Base-by-base conservation (phyloP, 2,113 vertebrate species). In the Pterocles orientalis region DNA sequence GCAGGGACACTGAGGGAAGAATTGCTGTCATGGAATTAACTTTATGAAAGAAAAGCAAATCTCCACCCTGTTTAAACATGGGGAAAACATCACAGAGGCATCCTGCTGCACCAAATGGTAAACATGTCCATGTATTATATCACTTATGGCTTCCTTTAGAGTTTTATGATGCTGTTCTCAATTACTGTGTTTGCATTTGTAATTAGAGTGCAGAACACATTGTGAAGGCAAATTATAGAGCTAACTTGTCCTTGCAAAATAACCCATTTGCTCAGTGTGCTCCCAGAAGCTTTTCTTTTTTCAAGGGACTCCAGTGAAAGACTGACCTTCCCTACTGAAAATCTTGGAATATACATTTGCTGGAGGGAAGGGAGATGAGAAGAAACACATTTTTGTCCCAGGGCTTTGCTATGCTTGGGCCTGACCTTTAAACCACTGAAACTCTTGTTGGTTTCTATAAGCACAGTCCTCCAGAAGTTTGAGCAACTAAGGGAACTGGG, bases 101-200 rank as follows among this genome's bases (percentile, higher is more conserved):
- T 96, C 81, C 81, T 94, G 81, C 90, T 89, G 88, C 75, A 97
- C 86, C 94, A 93, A 97, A 95, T 87, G 64, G 92, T 90, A 94
- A 97, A 96, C 93, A 95, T 87, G 94, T 76, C 93, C 83, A 39
- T 94, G 96, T 97, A 97, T 96, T 97, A 95, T 97, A 97, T 96
- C 94, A 95, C 94, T 97, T 93, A 97, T 14, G 90, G 94, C 86
- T 96, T 97, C 94, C 87, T 93, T 95, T 70, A 85, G 90, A 95
- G 86, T 96, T 97, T 96, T 95, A 96, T 85, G 95, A 96, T 96
- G 94, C 90, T 96, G 96, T 94, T 94, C 94, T 95, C 96, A 95
- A 96, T 96, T 97, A 96, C 94, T 94, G 95, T 96, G 93, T 97
- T 97, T 97, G 94, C 92, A 93, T 96, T 96, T 96, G 92, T 97